phyloP scores from a whole-genome alignment of 2,113 vertebrate species.

The Grammomys surdaster region DNA sequence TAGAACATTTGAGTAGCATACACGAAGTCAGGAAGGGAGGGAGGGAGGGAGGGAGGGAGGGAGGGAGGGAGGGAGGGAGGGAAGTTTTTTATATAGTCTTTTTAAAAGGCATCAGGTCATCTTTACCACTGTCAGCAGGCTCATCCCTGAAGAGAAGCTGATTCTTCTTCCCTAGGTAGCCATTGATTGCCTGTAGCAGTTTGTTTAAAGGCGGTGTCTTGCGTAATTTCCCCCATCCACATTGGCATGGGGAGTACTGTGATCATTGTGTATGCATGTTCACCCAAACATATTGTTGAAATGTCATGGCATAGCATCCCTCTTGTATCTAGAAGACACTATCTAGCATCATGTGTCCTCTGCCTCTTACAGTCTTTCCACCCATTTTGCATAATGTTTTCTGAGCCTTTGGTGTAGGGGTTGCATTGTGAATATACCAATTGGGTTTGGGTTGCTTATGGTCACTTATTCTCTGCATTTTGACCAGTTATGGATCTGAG shows the following conservation, averaged over 20 bases:
- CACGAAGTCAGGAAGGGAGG: no score
- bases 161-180: neutral
- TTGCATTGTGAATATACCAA: neutral
- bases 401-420: neutral
- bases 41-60: no score
- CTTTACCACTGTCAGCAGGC: neutral
- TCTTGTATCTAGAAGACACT: neutral
- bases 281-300: neutral
- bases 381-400: neutral
- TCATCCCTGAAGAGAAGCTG: neutral
- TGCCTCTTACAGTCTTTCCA: neutral
- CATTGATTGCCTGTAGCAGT: neutral
- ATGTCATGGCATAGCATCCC: neutral
- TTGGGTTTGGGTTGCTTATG: neutral
- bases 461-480: neutral
- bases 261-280: neutral
- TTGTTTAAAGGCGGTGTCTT: neutral
- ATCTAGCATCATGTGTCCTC: neutral
- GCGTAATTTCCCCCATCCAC: neutral
- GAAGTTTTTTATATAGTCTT: neutral
- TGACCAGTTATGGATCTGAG: neutral
- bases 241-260: neutral
- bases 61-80: neutral
- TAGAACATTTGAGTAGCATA: neutral
- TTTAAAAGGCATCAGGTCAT: neutral